Percentiles rank a stretch among this genome's conserved stretches.
phyloP scores from a whole-genome alignment of 2,113 vertebrate species.

The Tachycineta bicolor region DNA sequence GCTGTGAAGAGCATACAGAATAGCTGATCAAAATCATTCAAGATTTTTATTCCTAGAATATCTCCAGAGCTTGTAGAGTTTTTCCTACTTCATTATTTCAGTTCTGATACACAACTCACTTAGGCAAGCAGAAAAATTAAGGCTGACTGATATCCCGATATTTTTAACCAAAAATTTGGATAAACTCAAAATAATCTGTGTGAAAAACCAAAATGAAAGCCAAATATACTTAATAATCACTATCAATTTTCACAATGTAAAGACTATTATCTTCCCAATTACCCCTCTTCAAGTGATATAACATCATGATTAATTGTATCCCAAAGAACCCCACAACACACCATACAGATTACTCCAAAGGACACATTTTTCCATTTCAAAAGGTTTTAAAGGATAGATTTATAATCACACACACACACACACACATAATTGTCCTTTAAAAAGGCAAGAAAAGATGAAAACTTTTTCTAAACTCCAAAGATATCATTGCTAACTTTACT shows the following conservation, averaged over 20 bases:
- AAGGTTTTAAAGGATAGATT: background rate
- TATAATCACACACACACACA: background rate
- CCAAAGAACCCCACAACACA: background rate
- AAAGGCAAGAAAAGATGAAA: conserved; percentile 4
- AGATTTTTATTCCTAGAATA: conserved; percentile 72
- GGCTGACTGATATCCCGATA: background rate
- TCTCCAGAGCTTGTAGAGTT: conserved; percentile 51
- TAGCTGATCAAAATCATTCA: conserved; percentile 78
- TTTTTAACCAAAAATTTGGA: background rate
- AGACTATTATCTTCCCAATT: background rate
- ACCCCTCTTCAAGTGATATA: background rate
- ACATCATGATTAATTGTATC: background rate
- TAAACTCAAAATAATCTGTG: background rate
- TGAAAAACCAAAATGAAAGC: background rate
- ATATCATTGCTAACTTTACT: background rate
- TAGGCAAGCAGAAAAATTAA: conserved; percentile 1
- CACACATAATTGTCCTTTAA: background rate
- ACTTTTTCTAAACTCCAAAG: background rate
- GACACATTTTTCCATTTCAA: background rate
- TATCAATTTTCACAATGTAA: background rate
- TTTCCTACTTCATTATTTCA: conserved; percentile 27
- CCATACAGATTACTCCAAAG: background rate
- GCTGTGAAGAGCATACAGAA: conserved; percentile 73
- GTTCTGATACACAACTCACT: conserved; percentile 5
- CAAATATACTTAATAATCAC: background rate